Percentiles rank a stretch among this genome's conserved stretches.
Evolutionary conservation across 2,113 vertebrate species (phyloP).

Genomic region (Chamaea fasciata): DNA sequence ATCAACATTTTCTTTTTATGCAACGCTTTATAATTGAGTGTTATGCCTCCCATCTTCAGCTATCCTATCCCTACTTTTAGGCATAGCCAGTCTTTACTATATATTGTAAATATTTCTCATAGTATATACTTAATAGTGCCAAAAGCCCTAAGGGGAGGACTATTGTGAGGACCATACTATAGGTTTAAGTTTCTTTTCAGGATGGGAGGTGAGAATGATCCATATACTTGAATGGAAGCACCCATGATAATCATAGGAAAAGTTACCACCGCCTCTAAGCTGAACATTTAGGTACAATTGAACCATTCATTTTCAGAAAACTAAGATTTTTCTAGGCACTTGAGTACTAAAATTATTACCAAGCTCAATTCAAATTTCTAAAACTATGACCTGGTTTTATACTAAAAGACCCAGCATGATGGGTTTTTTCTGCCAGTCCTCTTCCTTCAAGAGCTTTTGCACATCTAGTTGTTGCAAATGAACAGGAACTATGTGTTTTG

Average conservation of each 20-base stretch:
- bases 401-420: not conserved
- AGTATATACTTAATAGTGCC: not conserved
- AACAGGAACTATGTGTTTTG: not conserved
- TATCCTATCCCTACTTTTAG: not conserved
- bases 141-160: not conserved
- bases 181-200: not conserved
- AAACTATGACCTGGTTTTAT: not conserved
- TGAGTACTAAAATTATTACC: not conserved
- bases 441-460: not conserved
- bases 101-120: slow-evolving; percentile 10
- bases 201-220: not conserved
- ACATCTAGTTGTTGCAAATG: not conserved
- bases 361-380: not conserved
- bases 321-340: not conserved
- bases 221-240: not conserved
- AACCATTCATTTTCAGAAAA: not conserved
- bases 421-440: not conserved
- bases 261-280: not conserved
- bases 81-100: not conserved
- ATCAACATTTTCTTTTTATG: not conserved
- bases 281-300: not conserved
- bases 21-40: not conserved
- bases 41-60: not conserved
- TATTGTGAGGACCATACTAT: not conserved
- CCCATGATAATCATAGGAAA: not conserved